A percentile compares a stretch with the other conserved stretches of the same genome.
These are phyloP conservation scores for Petrocephalus zakoni DNA, from an alignment of 2,113 vertebrate species.

Conservation along the genomic window DNA sequence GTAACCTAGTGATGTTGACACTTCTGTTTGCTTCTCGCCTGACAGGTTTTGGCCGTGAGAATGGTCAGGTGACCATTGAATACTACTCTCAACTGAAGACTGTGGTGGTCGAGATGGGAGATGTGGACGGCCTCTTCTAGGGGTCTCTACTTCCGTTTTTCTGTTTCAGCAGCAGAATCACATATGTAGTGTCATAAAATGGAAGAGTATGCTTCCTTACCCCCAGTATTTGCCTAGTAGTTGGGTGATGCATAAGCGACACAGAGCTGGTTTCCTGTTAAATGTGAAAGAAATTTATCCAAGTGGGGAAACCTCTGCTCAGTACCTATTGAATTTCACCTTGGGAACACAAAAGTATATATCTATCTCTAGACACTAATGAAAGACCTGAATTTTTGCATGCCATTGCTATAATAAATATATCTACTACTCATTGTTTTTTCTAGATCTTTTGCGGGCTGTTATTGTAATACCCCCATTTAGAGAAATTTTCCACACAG, in stretches of 20 bases:
- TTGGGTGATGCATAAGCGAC: neutral
- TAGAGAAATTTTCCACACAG: neutral
- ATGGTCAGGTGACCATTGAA: conserved; percentile 79
- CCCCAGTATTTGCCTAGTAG: neutral
- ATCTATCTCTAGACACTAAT: neutral
- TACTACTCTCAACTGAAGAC: conserved; percentile 94
- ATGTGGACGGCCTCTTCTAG: conserved; percentile 77
- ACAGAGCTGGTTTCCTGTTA: neutral
- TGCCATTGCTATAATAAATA: neutral
- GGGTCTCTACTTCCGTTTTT: neutral
- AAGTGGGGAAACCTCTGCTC: neutral
- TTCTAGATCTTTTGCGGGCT: neutral
- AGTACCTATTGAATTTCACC: neutral
- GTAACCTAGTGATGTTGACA: neutral
- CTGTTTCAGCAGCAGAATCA: neutral
- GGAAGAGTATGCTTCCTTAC: neutral
- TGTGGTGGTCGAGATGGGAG: conserved; percentile 87
- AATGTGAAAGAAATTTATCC: neutral
- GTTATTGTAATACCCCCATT: neutral
- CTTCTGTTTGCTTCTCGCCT: neutral
- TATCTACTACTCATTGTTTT: neutral
- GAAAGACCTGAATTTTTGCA: neutral
- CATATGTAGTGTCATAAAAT: neutral
- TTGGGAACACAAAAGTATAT: neutral
- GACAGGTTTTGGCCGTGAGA: conserved; percentile 91